Evolutionary conservation across 1,140 invertebrate species (phyloP).

Genomic region (Anastrepha obliqua): DNA sequence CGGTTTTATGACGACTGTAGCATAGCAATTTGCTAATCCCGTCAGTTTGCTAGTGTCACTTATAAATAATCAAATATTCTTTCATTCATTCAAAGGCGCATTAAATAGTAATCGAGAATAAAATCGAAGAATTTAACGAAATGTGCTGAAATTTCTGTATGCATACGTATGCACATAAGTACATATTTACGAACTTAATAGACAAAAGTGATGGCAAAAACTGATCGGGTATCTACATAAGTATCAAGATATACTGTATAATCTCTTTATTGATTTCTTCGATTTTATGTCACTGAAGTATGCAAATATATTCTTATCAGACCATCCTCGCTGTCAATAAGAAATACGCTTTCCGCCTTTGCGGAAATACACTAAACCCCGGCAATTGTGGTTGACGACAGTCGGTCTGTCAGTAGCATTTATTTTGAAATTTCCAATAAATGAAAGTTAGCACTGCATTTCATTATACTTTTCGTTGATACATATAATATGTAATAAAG

Average conservation of each 20-base stretch:
- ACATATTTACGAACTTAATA: background rate
- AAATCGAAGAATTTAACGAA: background rate
- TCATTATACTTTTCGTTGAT: background rate
- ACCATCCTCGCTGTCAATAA: background rate
- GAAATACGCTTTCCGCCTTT: background rate
- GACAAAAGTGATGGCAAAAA: background rate
- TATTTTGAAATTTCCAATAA: background rate
- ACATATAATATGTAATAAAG: no score
- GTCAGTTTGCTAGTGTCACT: background rate
- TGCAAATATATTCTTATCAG: background rate
- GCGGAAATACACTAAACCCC: background rate
- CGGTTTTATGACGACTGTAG: background rate
- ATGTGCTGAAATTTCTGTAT: background rate
- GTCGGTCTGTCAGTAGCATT: background rate
- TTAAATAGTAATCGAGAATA: background rate
- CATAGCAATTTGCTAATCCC: background rate
- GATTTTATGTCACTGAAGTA: background rate
- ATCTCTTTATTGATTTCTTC: background rate
- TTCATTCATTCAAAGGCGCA: background rate
- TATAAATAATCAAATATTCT: conserved; percentile 34
- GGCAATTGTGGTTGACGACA: background rate
- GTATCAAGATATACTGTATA: no score
- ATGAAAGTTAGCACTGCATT: background rate
- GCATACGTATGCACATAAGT: background rate
- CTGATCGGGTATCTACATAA: no score